These are phyloP conservation scores for Danaus melanippus DNA, from an alignment of 1,140 invertebrate genomes.

Conservation along the genomic window DNA sequence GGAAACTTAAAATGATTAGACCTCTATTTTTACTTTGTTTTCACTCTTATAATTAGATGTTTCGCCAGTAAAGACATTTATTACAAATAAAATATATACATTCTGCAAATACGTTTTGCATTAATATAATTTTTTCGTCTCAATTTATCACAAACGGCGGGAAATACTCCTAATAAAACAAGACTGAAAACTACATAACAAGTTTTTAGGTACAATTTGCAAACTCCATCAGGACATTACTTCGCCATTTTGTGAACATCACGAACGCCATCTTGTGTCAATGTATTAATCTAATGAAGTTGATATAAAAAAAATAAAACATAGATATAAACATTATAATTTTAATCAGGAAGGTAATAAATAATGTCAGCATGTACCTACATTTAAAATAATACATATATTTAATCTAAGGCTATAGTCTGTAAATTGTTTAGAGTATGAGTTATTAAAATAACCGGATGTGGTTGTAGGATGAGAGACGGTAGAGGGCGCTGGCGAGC, in stretches of 20 bases:
- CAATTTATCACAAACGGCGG: no score
- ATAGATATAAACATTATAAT: slow-evolving; percentile 32
- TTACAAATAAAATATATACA: no score
- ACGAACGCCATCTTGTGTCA: slow-evolving; percentile 17
- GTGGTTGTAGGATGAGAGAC: slow-evolving; percentile 51
- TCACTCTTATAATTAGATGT: no score
- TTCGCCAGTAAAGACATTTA: no score
- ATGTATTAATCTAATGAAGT: slow-evolving; percentile 1
- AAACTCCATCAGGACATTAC: neutral
- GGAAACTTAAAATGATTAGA: no score
- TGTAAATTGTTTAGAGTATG: slow-evolving; percentile 62
- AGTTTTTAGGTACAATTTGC: no score
- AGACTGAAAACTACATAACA: no score
- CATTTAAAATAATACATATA: slow-evolving; percentile 38
- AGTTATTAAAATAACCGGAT: slow-evolving; percentile 58
- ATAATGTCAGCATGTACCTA: slow-evolving; percentile 50
- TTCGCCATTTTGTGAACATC: slow-evolving; percentile 9
- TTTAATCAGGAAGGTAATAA: slow-evolving; percentile 49
- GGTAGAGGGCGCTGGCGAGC: slow-evolving; percentile 50
- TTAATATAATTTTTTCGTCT: no score
- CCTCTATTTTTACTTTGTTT: no score
- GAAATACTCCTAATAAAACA: no score
- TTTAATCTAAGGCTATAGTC: slow-evolving; percentile 63
- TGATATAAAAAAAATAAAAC: slow-evolving; percentile 30
- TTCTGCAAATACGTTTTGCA: no score